These are phyloP conservation scores for Lasioglossum albipes DNA, from an alignment of 1,140 invertebrate species.

Conservation along the genomic window DNA sequence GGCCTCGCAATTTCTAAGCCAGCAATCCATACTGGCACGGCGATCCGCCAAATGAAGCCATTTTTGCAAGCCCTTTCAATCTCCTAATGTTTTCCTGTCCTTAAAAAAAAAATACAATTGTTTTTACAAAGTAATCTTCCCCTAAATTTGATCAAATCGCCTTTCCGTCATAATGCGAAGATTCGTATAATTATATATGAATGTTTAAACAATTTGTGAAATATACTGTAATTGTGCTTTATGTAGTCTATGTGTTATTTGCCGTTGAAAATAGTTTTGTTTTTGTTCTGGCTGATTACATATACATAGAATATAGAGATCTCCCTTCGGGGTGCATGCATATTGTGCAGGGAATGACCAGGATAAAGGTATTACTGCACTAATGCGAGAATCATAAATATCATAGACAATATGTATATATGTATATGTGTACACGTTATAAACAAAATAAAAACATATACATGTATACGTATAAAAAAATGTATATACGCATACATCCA, in stretches of 20 bases:
- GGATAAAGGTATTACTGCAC: neutral
- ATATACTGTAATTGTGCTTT: slow-evolving; percentile 79
- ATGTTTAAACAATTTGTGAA: slow-evolving; percentile 79
- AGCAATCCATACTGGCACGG: slow-evolving; percentile 41
- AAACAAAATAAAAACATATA: neutral
- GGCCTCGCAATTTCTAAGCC: slow-evolving; percentile 53
- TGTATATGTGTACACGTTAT: neutral
- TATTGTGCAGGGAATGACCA: slow-evolving; percentile 18
- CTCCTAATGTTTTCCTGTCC: slow-evolving; percentile 57
- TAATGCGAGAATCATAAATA: neutral
- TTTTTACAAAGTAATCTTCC: slow-evolving; percentile 64
- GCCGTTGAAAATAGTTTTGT: slow-evolving; percentile 59
- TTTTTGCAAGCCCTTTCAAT: slow-evolving; percentile 50
- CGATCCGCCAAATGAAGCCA: slow-evolving; percentile 36
- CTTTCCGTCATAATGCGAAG: slow-evolving; percentile 74
- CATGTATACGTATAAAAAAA: neutral
- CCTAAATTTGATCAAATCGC: slow-evolving; percentile 66
- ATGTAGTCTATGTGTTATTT: slow-evolving; percentile 74
- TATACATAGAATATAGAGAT: slow-evolving; percentile 9
- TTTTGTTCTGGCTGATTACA: slow-evolving; percentile 25
- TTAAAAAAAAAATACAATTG: slow-evolving; percentile 53
- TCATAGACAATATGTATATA: neutral
- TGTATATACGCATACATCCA: neutral
- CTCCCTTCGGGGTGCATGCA: slow-evolving; percentile 21
- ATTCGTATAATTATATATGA: slow-evolving; percentile 79